A percentile compares a stretch with the other conserved stretches of the same genome.
phyloP scores from a whole-genome alignment of 2,113 vertebrate genomes.

The Notothenia rossii region DNA sequence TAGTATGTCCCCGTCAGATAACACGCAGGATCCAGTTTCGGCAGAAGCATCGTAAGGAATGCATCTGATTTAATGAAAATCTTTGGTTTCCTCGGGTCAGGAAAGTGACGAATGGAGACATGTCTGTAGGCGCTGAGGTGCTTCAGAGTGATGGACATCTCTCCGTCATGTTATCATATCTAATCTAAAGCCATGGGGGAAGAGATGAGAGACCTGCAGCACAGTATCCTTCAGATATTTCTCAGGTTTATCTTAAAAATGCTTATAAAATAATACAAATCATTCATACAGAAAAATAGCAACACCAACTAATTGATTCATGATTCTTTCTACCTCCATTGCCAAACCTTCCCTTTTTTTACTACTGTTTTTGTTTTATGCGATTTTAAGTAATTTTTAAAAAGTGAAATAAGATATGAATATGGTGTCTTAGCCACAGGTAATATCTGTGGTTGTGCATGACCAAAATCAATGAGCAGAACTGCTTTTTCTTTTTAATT shows the following conservation, averaged over 20 bases:
- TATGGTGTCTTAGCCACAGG: no score
- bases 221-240: no score
- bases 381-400: no score
- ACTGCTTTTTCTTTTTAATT: neutral
- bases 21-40: conserved; percentile 60
- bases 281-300: no score
- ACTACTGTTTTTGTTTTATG: no score
- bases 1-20: conserved; percentile 68
- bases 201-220: neutral
- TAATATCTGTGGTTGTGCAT: neutral
- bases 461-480: neutral
- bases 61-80: conserved; percentile 59
- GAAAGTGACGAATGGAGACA: conserved; percentile 55
- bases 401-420: no score
- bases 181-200: neutral
- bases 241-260: no score
- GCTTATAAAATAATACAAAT: no score
- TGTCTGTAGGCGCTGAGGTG: conserved; percentile 49
- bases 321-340: no score
- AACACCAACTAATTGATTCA: no score
- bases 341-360: no score
- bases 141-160: conserved; percentile 17
- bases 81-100: conserved; percentile 64
- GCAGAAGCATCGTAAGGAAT: conserved; percentile 35
- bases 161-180: neutral